phyloP scores from a whole-genome alignment of 2,888 invertebrate species.

The Monochamus alternatus region DNA sequence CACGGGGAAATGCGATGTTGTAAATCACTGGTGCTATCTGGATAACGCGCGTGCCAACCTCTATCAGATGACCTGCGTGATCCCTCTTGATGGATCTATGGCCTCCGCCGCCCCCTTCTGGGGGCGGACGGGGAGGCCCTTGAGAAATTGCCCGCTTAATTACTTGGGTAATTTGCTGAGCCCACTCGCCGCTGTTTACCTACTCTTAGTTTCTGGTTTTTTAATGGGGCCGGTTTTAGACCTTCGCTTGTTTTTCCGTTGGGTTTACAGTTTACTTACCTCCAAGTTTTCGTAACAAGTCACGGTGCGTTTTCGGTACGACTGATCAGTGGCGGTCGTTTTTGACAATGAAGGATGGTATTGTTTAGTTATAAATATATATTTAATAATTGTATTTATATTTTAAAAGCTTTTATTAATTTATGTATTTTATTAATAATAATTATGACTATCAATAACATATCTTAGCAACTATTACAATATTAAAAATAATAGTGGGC shows the following conservation, averaged over 20 bases:
- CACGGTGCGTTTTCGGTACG: too few species aligned
- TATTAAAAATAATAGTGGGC: too few species aligned
- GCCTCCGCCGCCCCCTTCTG: conserved; percentile 46
- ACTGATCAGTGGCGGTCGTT: too few species aligned
- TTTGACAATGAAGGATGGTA: too few species aligned
- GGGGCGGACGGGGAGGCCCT: conserved; percentile 33
- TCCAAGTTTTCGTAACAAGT: too few species aligned
- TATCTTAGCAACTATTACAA: too few species aligned
- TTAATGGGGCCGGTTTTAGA: conserved; percentile 16
- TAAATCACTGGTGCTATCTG: conserved; percentile 67
- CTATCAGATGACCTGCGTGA: conserved; percentile 69
- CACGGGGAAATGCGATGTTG: conserved; percentile 65
- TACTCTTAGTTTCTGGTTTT: conserved; percentile 22
- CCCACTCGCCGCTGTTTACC: conserved; percentile 24
- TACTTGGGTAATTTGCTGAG: conserved; percentile 44
- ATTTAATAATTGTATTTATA: too few species aligned
- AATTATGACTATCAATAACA: too few species aligned
- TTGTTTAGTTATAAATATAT: too few species aligned
- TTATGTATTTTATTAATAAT: too few species aligned
- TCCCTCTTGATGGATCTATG: conserved; percentile 66
- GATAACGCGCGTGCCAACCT: conserved; percentile 67
- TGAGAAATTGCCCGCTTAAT: conserved; percentile 50
- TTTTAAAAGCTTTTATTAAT: too few species aligned
- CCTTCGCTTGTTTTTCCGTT: conserved; percentile 3
- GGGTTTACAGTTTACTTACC: too few species aligned